Evolutionary conservation across 2,797 vertebrate species (phyloP), one percentile per base, ranked within the genome.

Genomic region (Mus minutoides): DNA sequence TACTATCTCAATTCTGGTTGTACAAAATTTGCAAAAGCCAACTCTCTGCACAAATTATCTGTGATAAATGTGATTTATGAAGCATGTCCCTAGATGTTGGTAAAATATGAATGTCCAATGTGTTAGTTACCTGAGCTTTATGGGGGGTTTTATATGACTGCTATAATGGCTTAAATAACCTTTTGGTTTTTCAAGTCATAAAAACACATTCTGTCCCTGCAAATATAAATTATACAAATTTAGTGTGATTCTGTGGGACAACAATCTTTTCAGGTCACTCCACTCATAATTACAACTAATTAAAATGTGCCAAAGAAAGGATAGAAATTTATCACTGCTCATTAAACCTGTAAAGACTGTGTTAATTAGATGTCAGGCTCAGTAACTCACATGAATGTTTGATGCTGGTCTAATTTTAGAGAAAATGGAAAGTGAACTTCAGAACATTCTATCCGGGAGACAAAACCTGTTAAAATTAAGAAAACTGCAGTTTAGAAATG

Each of bases 281-380:
- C 97, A 98, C 97, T 98, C 97, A 97, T 98, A 99, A 99, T 99
- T 99, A 98, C 97, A 98, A 98, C 98, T 99, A 99, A 99, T 99
- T 99, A 99, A 99, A 99, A 98, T 98, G 98, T 99, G 99, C 98
- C 99, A 98, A 98, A 98, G 98, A 98, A 99, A 98, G 95, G 98
- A 98, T 90, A 98, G 98, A 98, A 99, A 99, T 99, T 99, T 99
- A 99, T 99, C 98, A 98, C 98, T 98, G 97, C 98, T 99, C 98
- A 99, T 99, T 99, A 99, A 99, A 99, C 98, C 97, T 98, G 97
- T 98, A 98, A 98, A 98, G 98, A 98, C 98, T 97, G 97, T 98
- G 98, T 98, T 99, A 99, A 99, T 99, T 99, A 98, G 98, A 98
- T 98, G 98, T 99, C 99, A 99, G 97, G 98, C 97, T 98, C 97